These are phyloP conservation scores for Rallus crepitans DNA, from an alignment of 2,797 vertebrate species.

Conservation along the genomic window DNA sequence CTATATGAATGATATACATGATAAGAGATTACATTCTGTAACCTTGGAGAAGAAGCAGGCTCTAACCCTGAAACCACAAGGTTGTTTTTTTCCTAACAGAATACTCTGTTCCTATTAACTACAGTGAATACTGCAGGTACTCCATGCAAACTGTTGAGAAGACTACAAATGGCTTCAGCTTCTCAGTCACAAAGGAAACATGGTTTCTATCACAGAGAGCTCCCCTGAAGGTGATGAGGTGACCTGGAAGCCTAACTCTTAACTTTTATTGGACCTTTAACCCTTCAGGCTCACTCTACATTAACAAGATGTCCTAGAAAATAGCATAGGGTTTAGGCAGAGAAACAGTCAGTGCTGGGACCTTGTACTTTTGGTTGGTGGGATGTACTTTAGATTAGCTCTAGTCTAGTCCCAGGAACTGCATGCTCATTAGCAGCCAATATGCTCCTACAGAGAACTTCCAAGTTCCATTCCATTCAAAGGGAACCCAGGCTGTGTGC, in stretches of 20 bases:
- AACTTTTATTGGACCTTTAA: neutral
- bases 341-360: neutral
- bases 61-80: neutral
- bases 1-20: neutral
- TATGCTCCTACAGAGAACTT: neutral
- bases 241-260: neutral
- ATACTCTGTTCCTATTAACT: neutral
- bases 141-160: neutral
- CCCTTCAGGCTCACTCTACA: neutral
- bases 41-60: neutral
- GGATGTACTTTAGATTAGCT: neutral
- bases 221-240: accelerated
- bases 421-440: neutral
- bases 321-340: neutral
- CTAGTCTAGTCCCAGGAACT: neutral
- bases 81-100: neutral
- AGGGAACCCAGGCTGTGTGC: neutral
- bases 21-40: neutral
- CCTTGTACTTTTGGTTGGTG: neutral
- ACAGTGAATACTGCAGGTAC: neutral
- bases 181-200: neutral
- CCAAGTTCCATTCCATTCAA: neutral
- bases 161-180: neutral
- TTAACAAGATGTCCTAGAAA: neutral
- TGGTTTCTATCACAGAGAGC: neutral